A percentile compares a stretch with the other conserved stretches of the same genome.
phyloP scores from a whole-genome alignment of 2,113 vertebrate species.

The Mesoclemmys tuberculata region DNA sequence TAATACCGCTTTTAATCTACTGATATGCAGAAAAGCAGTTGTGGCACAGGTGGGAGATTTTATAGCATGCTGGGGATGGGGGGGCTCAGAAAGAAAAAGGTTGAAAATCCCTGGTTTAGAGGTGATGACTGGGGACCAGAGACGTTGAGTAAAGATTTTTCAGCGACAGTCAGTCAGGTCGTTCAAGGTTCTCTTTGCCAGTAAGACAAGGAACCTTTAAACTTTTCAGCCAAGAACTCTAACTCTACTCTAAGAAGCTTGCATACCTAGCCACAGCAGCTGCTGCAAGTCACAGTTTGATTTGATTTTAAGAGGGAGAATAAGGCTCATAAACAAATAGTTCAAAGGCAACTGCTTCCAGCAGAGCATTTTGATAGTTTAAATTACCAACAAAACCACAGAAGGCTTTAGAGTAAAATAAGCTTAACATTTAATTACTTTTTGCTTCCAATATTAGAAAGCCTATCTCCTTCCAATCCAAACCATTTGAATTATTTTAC shows the following conservation, averaged over 20 bases:
- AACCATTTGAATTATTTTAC: not conserved
- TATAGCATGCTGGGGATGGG: not conserved
- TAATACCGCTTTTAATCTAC: not conserved
- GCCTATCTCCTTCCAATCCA: no score
- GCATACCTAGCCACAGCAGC: not conserved
- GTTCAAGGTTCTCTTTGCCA: not conserved
- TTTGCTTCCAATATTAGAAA: not conserved
- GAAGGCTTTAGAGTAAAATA: not conserved
- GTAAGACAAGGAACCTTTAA: not conserved
- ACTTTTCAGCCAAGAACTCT: not conserved
- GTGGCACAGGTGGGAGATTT: not conserved
- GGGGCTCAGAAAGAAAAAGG: not conserved
- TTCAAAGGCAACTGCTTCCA: not conserved
- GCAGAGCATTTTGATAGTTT: not conserved
- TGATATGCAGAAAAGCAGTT: not conserved
- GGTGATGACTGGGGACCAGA: not conserved
- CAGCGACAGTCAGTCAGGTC: not conserved
- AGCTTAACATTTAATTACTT: not conserved
- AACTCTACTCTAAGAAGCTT: not conserved
- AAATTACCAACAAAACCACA: not conserved
- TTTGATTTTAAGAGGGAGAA: not conserved
- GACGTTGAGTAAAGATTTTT: not conserved
- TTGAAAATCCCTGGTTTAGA: not conserved
- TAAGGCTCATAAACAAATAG: not conserved
- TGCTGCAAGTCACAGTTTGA: not conserved